Conservation (phyloP, 2,113 vertebrate genomes). For the Catagonus wagneri region DNA sequence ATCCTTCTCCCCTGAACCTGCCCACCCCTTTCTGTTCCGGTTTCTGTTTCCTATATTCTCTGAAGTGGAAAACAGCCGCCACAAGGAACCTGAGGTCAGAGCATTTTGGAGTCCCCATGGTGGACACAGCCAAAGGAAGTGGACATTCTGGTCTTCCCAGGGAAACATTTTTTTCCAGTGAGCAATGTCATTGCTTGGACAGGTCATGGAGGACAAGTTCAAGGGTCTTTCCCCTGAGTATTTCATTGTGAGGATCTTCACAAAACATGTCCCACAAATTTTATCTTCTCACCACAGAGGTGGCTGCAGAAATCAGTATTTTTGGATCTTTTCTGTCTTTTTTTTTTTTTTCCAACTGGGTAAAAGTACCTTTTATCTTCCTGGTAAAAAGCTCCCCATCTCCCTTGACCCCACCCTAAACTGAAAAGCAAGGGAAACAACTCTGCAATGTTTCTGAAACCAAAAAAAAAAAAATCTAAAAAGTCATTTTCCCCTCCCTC, state of each 20-base stretch:
- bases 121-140: constrained; percentile 54
- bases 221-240: not conserved
- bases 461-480: not conserved
- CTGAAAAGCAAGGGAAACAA: constrained; percentile 15
- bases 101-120: constrained; percentile 16
- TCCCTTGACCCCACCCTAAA: not conserved
- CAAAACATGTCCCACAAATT: not conserved
- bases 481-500: not conserved
- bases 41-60: not conserved
- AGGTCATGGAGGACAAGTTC: constrained; percentile 46
- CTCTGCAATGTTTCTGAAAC: not conserved
- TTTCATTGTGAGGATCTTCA: constrained; percentile 18
- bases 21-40: not conserved
- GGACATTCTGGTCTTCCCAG: constrained; percentile 13
- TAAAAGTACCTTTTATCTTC: constrained; percentile 60
- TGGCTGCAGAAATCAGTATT: not conserved
- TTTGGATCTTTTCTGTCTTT: constrained; percentile 21
- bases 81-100: constrained; percentile 38
- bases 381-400: not conserved
- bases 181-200: constrained; percentile 34
- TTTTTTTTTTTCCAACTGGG: not conserved
- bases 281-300: constrained; percentile 36
- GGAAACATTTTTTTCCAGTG: constrained; percentile 52
- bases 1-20: not conserved
- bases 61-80: not conserved